Evolutionary conservation across 1,140 invertebrate genomes (phyloP), one percentile per base, ranked within the genome.

Genomic region (Drosophila kurseongensis): DNA sequence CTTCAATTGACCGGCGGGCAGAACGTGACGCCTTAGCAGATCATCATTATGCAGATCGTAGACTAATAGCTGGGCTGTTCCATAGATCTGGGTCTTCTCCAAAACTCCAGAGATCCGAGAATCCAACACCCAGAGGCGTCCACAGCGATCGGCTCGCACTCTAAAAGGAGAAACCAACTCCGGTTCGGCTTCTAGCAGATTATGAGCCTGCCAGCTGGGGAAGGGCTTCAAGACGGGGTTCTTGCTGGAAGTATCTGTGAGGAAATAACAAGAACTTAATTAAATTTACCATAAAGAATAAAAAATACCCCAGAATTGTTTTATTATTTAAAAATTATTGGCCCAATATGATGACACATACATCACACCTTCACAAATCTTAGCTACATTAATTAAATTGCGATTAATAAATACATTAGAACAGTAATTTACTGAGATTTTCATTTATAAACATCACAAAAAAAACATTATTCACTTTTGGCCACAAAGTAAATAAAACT

Each of bases 131-230:
- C 96, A 97, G 1, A 97, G 94, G 3, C 96, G 93, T 27, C 94
- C 95, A 82, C 96, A 97, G 14, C 93, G 93, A 92, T 97, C 96
- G 3, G 95, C 96, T 1, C 95, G 92, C 0, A 96, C 92, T 0
- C 96, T 93, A 90, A 96, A 97, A 0, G 95, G 95, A 0, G 96
- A 96, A 0, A 96, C 94, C n/a, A 96, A 94, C 80, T 96, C 95
- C 2, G 95, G 94, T 23, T 93, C 93, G 0, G 93, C 92, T 29
- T 93, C 93, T 0, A 52, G 71, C 3, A 92, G 91, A 18, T 92
- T 91, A 73, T 97, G 95, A 0, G 95, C 94, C 60, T 95, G 94
- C 95, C 96, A 97, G 52, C 94, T 96, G 3, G 96, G 96, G 79
- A 95, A 97, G 0, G 96, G 96, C 14, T 93, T 95, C 44, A 97